Evolutionary conservation across 2,797 vertebrate genomes (phyloP), one percentile per base, ranked within the genome.

Genomic region (Euthynnus affinis): DNA sequence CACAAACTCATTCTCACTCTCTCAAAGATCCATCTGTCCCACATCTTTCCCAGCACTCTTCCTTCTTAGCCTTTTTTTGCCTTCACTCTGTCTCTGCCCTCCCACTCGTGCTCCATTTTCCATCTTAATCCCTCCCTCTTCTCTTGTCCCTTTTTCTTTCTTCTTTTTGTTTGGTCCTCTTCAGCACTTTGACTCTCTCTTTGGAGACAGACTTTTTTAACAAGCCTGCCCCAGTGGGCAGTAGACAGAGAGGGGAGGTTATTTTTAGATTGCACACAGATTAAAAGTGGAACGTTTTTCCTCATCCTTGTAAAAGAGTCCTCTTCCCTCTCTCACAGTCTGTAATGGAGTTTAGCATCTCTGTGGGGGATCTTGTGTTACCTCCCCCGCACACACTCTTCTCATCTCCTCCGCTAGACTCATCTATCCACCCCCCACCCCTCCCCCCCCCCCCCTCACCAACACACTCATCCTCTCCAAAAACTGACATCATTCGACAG

Each of bases 221-320:
- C 92, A 92, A 91, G 91, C 86, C 82, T 93, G 92, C 83, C 90
- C 91, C 84, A 93, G 88, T 93, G 91, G 90, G 90, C 91, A 93
- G 93, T 83, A 88, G 88, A 89, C 89, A 87, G 84, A 83, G 49
- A 80, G 61, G 67, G 73, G 69, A 87, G 65, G 80, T 81, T 95
- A 95, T 95, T 95, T 95, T 95, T 95, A 95, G 93, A 87, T 80
- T 76, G 82, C 84, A 67, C 80, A 67, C 85, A 90, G 90, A 93
- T 93, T 93, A 90, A 94, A 94, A 91, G 88, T 91, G 88, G 89
- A 94, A 94, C 80, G 62, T 91, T 91, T 91, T 92, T 87, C 85
- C 89, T 92, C 88, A 86, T 94, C 84, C 92, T 93, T 85, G 87
- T 93, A 94, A 93, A 93, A 94, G 86, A 80, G 51, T 82, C 79